Evolutionary conservation across 2,888 invertebrate species (phyloP), one percentile per base, ranked within the genome.

Genomic region (Amblyjoppa proteus): DNA sequence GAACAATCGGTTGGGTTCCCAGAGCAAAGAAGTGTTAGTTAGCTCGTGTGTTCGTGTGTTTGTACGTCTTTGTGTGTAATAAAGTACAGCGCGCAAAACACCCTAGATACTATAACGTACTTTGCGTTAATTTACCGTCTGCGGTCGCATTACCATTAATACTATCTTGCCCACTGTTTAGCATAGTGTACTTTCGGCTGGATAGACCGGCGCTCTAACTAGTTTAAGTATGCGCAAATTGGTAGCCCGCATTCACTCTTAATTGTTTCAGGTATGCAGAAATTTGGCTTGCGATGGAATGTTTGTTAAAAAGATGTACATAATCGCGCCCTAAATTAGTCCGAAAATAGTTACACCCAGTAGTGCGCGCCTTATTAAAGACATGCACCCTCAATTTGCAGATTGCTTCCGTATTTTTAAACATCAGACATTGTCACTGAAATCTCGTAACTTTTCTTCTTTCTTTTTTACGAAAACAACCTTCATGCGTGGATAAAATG

Each of bases 1-100:
- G 87, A 84, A 86, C 87, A 88, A 89, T 89, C 85, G 86, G 78
- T 87, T 80, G 45, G 73, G 83, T 91, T 92, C 89, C 88, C 89
- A 88, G 79, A 73, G 71, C 64, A 34, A 87, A 88, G 28, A 89
- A 90, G 90, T 90, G 89, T 89, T 86, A 87, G 89, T 88, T 84
- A 88, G 88, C 89, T 85, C 86, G 53, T 41, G 31, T 49, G 69
- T 71, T 4, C 45, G 13, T 16, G 45, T 11, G 16, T 49, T 11
- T 9, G 41, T 9, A 41, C 9, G 41, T 9, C 9, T 41, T 9
- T 41, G 81, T 88, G 74, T 73, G 85, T 90, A 90, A 90, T 83
- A 86, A 89, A 88, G 86, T 87, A 88, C 90, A 86, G 82, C 89
- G 88, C 88, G 82, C 82, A 73, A 71, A 53, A 66, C 53, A n/a